Percentiles rank a stretch among this genome's conserved stretches.
Evolutionary conservation across 2,888 invertebrate species (phyloP).

Genomic region (Pammene fasciana): DNA sequence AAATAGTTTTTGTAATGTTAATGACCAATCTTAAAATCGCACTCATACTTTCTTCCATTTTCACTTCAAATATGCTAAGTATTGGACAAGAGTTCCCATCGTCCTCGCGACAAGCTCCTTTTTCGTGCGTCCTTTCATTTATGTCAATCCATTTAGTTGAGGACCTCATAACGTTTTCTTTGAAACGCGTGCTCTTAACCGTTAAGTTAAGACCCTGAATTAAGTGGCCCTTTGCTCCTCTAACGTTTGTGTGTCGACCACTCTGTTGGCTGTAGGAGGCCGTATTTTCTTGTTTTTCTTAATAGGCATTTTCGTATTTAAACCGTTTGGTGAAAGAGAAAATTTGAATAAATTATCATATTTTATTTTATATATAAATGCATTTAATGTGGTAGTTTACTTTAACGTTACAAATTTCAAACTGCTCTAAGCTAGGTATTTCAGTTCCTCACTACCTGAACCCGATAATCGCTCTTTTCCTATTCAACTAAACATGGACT

Average conservation of each 20-base stretch:
- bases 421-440: no score
- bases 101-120: constrained; percentile 41
- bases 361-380: constrained; percentile 43
- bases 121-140: constrained; percentile 46
- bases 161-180: constrained; percentile 49
- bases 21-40: no score
- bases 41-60: no score
- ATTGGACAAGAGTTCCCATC: no score
- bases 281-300: constrained; percentile 42
- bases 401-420: no score
- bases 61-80: no score
- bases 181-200: constrained; percentile 47
- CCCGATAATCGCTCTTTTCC: no score
- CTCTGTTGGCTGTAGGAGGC: constrained; percentile 39
- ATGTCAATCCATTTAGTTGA: constrained; percentile 49
- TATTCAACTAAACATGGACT: no score
- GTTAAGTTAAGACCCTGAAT: constrained; percentile 56
- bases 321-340: constrained; percentile 45
- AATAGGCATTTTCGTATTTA: constrained; percentile 43
- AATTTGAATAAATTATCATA: constrained; percentile 46
- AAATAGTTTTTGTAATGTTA: no score
- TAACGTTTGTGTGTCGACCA: constrained; percentile 46
- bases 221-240: constrained; percentile 49
- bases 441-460: no score
- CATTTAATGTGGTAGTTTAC: constrained; percentile 7